Base-by-base conservation (phyloP, 2,797 vertebrate species). In the Myoxocephalus aenaeus region DNA sequence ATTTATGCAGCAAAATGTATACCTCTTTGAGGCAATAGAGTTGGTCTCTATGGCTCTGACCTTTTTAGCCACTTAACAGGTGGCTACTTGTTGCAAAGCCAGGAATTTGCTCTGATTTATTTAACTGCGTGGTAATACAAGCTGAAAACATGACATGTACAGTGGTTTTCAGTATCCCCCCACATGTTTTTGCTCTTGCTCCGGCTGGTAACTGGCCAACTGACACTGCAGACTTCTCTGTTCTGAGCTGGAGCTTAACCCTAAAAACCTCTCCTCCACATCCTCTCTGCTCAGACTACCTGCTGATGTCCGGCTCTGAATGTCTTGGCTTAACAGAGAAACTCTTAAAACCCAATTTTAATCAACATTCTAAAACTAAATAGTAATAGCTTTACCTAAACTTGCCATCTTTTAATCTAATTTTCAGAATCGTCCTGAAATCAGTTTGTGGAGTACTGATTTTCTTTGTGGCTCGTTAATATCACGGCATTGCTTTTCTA, bases 221-320 rank as follows among this genome's bases (percentile, higher is more conserved):
- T 20, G 34, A 62, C 64, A 65, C 40, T 64, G 46, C 22, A 57
- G 65, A 78, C 46, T 8, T 48, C 17, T 48, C 44, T 82, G 80
- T 27, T 27, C 25, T 32, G 32, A 89, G 77, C 73, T 50, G 63
- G 42, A 81, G 82, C 83, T 89, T 92, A 79, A 83, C 74, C 70
- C 48, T 57, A 84, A 80, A 36, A 13, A 13, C 89, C 76, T 82
- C 53, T 46, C 12, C 25, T 40, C 25, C 40, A 15, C 48, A 42
- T 50, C 50, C n/a, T 70, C 36, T 73, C 48, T 64, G 15, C 66
- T 73, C 10, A 32, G 54, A 67, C 70, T 8, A 18, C 48, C 34
- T 44, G 73, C 72, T 76, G 36, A 58, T 48, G 25, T 72, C 40
- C 50, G 44, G 67, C 57, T 64, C 44, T 71, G 7, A 46, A 66